Percentiles rank a stretch among this genome's conserved stretches.
phyloP scores from a whole-genome alignment of 2,888 invertebrate species.

The Phymatocera aterrima region DNA sequence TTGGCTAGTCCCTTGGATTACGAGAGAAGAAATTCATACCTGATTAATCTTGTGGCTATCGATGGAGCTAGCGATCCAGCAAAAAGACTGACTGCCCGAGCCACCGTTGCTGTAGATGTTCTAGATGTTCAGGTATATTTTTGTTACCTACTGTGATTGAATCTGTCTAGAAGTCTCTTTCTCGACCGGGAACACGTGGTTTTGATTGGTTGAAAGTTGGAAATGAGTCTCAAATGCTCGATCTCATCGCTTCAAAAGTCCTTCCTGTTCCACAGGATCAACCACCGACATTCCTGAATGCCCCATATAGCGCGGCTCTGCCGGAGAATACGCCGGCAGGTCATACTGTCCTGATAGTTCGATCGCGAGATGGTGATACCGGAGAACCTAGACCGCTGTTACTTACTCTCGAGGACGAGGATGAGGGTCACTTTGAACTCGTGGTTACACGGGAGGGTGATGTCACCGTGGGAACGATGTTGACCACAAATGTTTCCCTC shows the following conservation, averaged over 20 bases:
- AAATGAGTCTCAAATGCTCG: not conserved
- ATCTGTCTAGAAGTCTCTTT: not conserved
- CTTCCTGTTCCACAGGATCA: constrained; percentile 80
- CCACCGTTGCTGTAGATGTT: constrained; percentile 85
- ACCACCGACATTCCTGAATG: constrained; percentile 87
- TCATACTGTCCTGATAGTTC: constrained; percentile 81
- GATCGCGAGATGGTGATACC: constrained; percentile 88
- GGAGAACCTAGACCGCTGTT: constrained; percentile 83
- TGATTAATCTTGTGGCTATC: constrained; percentile 81
- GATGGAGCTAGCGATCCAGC: constrained; percentile 78
- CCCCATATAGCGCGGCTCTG: constrained; percentile 87
- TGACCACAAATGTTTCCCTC: constrained; percentile 81
- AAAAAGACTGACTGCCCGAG: constrained; percentile 81
- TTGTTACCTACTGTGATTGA: constrained; percentile 23
- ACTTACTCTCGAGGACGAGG: constrained; percentile 84
- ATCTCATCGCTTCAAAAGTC: not conserved
- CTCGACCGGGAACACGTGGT: not conserved
- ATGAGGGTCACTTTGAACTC: constrained; percentile 82
- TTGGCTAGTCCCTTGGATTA: constrained; percentile 85
- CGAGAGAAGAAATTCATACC: constrained; percentile 85
- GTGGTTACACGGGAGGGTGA: constrained; percentile 76
- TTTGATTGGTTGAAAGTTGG: not conserved
- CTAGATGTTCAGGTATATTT: constrained; percentile 81
- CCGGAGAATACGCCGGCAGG: constrained; percentile 83
- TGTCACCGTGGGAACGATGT: constrained; percentile 77